Percentiles rank a stretch among this genome's conserved stretches.
Conservation (phyloP, 2,113 vertebrate species). For the Elgaria multicarinata region DNA sequence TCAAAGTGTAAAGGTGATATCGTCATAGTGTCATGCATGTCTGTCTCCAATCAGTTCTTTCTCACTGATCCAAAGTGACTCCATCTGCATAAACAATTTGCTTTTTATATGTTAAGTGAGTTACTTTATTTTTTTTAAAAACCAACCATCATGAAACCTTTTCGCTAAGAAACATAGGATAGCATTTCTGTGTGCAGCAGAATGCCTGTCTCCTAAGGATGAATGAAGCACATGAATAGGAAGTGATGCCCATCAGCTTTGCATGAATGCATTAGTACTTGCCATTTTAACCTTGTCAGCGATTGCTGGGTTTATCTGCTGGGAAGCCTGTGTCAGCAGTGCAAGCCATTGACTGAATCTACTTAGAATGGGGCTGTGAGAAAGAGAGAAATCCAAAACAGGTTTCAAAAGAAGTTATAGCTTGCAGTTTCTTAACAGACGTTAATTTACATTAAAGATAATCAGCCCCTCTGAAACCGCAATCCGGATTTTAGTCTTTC, state of each 20-base stretch:
- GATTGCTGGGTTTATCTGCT: slow-evolving; percentile 8
- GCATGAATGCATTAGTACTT: slow-evolving; percentile 13
- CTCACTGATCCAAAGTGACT: background rate
- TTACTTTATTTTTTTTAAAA: background rate
- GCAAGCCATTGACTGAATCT: background rate
- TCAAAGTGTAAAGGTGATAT: background rate
- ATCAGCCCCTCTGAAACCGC: slow-evolving; percentile 3
- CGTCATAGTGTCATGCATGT: background rate
- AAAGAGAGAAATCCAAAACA: background rate
- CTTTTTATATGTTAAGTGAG: background rate
- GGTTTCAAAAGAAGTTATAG: slow-evolving; percentile 22
- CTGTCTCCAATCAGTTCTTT: background rate
- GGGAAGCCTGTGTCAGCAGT: background rate
- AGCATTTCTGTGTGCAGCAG: background rate
- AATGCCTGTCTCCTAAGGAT: background rate
- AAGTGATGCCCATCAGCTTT: slow-evolving; percentile 2
- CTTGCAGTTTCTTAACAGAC: slow-evolving; percentile 13
- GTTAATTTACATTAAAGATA: slow-evolving; percentile 40
- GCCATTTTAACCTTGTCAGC: slow-evolving; percentile 15
- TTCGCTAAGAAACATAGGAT: background rate
- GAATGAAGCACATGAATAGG: background rate
- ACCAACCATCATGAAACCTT: background rate
- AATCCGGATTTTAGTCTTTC: slow-evolving; percentile 34
- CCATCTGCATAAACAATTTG: background rate
- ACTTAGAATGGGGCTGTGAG: background rate